Evolutionary conservation across 2,888 invertebrate species (phyloP), one percentile per base, ranked within the genome.

Genomic region (Rotaria magnacalcarata): DNA sequence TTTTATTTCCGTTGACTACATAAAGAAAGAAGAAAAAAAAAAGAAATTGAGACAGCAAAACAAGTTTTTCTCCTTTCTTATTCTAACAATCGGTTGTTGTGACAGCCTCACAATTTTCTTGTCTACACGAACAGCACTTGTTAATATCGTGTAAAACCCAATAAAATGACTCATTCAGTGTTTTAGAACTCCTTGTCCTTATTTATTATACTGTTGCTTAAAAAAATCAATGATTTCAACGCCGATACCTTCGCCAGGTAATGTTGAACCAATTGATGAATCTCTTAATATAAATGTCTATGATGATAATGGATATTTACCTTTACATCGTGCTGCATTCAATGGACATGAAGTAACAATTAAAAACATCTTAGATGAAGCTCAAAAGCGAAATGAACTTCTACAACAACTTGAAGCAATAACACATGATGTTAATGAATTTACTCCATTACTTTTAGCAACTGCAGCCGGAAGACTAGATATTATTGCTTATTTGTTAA

Each of bases 241-340:
- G 34, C 16, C 67, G 34, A 27, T 19, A 19, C 4, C 34, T 19
- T 34, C 4, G 6, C 6, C 34, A 34, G 34, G 34, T 34, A 34
- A 14, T 67, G 34, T 14, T 67, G 67, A 67, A 67, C 11, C 67
- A 34, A 67, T 14, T 34, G 67, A 67, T 34, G 67, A 67, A 27
- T 5, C 6, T 5, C 5, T 41, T 19, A 16, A 27, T 47, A 24
- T 34, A 4, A 24, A 21, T 47, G 41, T 21, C 21, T 80, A 80
- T 47, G 47, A 80, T 80, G 47, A 80, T 11, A 47, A 47, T 80
- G 80, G 80, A 43, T 80, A 24, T 43, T 47, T 80, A 80, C 80
- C 80, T 47, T 47, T 80, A 16, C 80, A 80, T 80, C 43, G 47
- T 34, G 80, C 80, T 24, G 80, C 34, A 5, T 80, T 80, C 6